A percentile compares a stretch with the other conserved stretches of the same genome.
Conservation (phyloP, 1,140 invertebrate species). For the Heterodera schachtii region DNA sequence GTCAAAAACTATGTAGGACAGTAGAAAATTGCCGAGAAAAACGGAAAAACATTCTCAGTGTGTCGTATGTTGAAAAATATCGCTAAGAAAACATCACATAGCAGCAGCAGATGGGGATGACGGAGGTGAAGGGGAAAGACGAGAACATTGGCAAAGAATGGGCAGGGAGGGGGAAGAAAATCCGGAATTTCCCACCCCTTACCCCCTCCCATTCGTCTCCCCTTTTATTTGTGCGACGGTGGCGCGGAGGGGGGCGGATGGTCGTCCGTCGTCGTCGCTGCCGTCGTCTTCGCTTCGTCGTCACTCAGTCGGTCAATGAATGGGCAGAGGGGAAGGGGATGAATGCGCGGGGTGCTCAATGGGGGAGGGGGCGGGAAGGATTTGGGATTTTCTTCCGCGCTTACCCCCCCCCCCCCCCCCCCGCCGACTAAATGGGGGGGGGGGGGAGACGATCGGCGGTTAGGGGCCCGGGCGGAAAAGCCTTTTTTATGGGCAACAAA, state of each 20-base stretch:
- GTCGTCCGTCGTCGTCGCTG: no score
- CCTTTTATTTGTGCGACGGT: background rate
- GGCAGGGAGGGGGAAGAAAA: background rate
- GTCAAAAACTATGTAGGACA: no score
- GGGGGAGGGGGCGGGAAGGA: background rate
- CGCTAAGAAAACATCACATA: background rate
- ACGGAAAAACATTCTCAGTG: no score
- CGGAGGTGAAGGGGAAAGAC: background rate
- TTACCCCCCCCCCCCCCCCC: background rate
- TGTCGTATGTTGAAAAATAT: no score
- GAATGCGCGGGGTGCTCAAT: background rate
- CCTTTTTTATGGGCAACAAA: background rate
- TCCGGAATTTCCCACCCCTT: background rate
- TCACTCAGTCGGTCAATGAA: background rate
- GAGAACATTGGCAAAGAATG: background rate
- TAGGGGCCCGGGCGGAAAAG: no score
- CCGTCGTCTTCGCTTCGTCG: no score
- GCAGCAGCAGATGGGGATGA: background rate
- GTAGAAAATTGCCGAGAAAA: no score
- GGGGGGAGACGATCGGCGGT: background rate
- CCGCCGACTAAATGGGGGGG: background rate
- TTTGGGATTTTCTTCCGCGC: background rate
- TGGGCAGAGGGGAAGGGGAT: background rate
- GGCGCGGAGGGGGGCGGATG: no score
- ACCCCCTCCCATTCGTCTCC: background rate